Conservation (phyloP, 2,113 vertebrate species). For the Clarias batrachus region DNA sequence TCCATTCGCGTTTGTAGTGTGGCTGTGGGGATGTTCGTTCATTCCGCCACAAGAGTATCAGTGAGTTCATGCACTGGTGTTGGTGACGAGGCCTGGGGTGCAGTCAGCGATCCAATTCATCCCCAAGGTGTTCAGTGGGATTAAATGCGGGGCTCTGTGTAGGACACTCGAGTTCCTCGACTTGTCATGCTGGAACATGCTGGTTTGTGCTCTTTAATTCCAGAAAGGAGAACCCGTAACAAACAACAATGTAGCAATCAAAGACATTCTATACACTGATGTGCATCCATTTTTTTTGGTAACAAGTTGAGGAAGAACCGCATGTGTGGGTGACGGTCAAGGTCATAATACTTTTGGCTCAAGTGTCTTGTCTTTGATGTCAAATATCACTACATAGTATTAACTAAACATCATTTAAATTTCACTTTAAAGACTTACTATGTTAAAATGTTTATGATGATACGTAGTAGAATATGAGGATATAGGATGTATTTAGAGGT, state of each 20-base stretch:
- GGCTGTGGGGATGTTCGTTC: neutral
- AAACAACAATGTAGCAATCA: neutral
- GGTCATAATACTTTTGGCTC: neutral
- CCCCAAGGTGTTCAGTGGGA: neutral
- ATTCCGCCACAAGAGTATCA: neutral
- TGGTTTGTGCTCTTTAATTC: neutral
- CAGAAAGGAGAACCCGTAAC: neutral
- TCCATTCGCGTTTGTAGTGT: neutral
- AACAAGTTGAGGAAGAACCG: neutral
- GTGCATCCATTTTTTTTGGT: neutral
- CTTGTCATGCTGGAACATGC: neutral
- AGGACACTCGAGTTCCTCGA: neutral
- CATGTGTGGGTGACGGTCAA: neutral
- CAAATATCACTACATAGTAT: neutral
- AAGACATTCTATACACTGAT: neutral
- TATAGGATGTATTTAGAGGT: neutral
- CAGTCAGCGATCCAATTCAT: neutral
- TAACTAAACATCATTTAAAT: neutral
- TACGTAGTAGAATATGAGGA: neutral
- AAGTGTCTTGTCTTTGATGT: neutral
- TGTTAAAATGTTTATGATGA: neutral
- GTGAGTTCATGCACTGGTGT: neutral
- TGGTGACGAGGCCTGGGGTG: neutral
- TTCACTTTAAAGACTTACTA: neutral
- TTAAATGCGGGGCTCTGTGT: neutral